A percentile compares a stretch with the other conserved stretches of the same genome.
Conservation (phyloP, 2,888 invertebrate species). For the Pogonocherus hispidulus region DNA sequence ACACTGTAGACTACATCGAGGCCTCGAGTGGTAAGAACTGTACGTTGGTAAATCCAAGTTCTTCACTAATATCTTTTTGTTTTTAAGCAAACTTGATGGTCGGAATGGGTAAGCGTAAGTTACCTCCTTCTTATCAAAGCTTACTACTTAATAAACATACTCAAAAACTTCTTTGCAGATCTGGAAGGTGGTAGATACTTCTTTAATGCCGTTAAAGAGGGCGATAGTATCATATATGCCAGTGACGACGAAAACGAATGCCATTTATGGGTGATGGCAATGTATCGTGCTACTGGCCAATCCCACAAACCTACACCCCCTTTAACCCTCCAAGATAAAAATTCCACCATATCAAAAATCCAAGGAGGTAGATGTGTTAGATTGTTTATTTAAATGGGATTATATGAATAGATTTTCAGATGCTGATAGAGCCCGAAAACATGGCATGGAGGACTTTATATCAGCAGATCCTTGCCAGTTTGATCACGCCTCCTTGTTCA, state of each 20-base stretch:
- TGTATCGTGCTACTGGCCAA: slow-evolving; percentile 99
- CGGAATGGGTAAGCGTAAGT: slow-evolving; percentile 83
- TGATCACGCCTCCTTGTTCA: slow-evolving; percentile 95
- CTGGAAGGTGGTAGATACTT: slow-evolving; percentile 94
- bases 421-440: slow-evolving; percentile 96
- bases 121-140: slow-evolving; percentile 52
- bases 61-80: slow-evolving; percentile 33
- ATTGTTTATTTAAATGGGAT: slow-evolving; percentile 23
- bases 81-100: slow-evolving; percentile 90
- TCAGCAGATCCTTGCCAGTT: slow-evolving; percentile 99
- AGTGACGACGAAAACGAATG: slow-evolving; percentile 98
- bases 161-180: slow-evolving; percentile 72
- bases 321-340: slow-evolving; percentile 82
- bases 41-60: not conserved
- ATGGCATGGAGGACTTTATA: slow-evolving; percentile 99
- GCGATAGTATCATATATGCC: slow-evolving; percentile 96
- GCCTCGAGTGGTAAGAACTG: slow-evolving; percentile 84
- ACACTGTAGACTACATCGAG: slow-evolving; percentile 99
- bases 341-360: slow-evolving; percentile 87
- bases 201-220: slow-evolving; percentile 98
- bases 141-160: slow-evolving; percentile 40
- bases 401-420: slow-evolving; percentile 71
- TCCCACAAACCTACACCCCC: slow-evolving; percentile 99
- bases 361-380: slow-evolving; percentile 82
- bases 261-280: slow-evolving; percentile 99